A percentile compares a stretch with the other conserved stretches of the same genome.
Evolutionary conservation across 92 coral and sea anemone species (phyloP).

Genomic region (Meandrina meandrites): DNA sequence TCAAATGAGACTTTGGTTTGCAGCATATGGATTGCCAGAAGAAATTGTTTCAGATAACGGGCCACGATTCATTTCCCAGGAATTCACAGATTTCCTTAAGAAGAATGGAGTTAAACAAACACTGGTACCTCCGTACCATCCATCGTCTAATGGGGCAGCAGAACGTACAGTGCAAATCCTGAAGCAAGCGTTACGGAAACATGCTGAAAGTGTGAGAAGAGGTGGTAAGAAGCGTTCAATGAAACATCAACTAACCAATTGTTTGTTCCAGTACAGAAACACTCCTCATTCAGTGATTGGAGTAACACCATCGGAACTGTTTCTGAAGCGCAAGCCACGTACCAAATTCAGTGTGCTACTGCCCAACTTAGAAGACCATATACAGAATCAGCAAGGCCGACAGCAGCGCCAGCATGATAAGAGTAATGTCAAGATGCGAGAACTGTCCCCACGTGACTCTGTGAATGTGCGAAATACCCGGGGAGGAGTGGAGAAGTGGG

Average conservation of each 20-base stretch:
- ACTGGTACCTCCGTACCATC: slow-evolving; percentile 53
- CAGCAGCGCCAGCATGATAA: slow-evolving; percentile 45
- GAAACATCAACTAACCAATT: slow-evolving; percentile 61
- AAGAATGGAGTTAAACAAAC: slow-evolving; percentile 48
- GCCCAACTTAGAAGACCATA: slow-evolving; percentile 42
- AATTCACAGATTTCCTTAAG: slow-evolving; percentile 36
- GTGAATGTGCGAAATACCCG: slow-evolving; percentile 50
- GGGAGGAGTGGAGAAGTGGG: slow-evolving; percentile 58
- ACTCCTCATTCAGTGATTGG: slow-evolving; percentile 56
- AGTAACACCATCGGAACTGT: slow-evolving; percentile 47
- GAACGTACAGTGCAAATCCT: slow-evolving; percentile 53
- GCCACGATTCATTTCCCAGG: slow-evolving; percentile 48
- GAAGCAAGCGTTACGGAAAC: slow-evolving; percentile 41
- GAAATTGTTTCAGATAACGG: slow-evolving; percentile 57
- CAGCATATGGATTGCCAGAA: slow-evolving; percentile 52
- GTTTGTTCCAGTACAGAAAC: slow-evolving; percentile 51
- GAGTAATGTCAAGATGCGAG: slow-evolving; percentile 26
- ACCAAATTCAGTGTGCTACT: slow-evolving; percentile 32
- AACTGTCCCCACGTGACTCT: slow-evolving; percentile 40
- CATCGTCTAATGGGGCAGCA: slow-evolving; percentile 56
- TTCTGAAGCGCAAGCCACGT: slow-evolving; percentile 53
- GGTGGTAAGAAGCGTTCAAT: slow-evolving; percentile 37
- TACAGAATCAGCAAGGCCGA: slow-evolving; percentile 38
- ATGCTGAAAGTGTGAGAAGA: slow-evolving; percentile 49
- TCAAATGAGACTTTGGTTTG: slow-evolving; percentile 51